Conservation (phyloP, 2,797 vertebrate species). For the Siniperca scherzeri region DNA sequence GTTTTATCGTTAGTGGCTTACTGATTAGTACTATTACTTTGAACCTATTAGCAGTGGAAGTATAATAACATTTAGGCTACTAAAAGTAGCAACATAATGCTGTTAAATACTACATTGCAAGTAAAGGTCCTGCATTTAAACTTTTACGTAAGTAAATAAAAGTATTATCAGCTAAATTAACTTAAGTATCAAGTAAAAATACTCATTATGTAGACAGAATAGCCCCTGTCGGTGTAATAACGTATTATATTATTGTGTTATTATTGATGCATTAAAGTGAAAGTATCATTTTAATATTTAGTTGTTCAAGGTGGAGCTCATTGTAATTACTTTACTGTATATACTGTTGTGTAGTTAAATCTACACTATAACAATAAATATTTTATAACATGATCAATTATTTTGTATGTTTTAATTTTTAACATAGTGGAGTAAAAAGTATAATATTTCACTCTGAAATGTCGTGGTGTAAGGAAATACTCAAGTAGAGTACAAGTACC, state of each 20-base stretch:
- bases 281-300: neutral
- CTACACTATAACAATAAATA: neutral
- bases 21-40: neutral
- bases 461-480: neutral
- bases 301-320: neutral
- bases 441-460: neutral
- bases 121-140: neutral
- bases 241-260: neutral
- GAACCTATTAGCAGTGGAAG: neutral
- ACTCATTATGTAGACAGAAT: neutral
- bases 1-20: neutral
- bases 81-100: neutral
- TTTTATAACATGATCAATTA: neutral
- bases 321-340: neutral
- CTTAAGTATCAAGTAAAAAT: neutral
- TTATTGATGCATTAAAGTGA: neutral
- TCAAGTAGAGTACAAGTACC: neutral
- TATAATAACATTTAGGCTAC: neutral
- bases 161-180: neutral
- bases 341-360: neutral
- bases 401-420: neutral
- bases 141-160: neutral
- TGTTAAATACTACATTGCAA: neutral
- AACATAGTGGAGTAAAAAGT: neutral
- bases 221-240: neutral